Evolutionary conservation across 2,113 vertebrate genomes (phyloP).

Genomic region (Cyanistes caeruleus): DNA sequence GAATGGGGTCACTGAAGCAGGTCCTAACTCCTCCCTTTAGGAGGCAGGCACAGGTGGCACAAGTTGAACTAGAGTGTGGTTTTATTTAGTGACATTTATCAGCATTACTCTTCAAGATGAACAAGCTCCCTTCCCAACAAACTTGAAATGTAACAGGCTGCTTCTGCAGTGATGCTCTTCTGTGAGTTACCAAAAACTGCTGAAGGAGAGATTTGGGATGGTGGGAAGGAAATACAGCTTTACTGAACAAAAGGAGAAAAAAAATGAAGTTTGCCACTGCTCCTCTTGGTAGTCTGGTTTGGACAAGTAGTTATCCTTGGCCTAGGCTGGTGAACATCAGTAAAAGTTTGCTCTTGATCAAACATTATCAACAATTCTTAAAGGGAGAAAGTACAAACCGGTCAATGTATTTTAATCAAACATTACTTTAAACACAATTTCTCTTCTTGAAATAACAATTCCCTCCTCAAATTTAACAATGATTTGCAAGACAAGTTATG

Average conservation of each 20-base stretch:
- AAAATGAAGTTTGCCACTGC: not conserved
- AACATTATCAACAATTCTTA: not conserved
- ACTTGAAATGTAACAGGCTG: not conserved
- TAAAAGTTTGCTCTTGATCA: not conserved
- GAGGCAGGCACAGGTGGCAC: not conserved
- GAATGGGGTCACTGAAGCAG: not conserved
- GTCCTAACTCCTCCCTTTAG: not conserved
- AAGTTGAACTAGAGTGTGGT: rapidly evolving
- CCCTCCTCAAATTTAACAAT: not conserved
- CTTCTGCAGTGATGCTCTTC: not conserved
- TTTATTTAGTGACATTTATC: not conserved
- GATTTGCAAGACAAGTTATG: not conserved
- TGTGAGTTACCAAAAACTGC: not conserved
- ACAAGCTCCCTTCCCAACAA: not conserved
- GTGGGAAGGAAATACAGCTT: not conserved
- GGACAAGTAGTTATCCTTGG: not conserved
- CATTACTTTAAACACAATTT: not conserved
- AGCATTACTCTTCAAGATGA: not conserved
- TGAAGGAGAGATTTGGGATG: not conserved
- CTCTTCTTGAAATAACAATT: not conserved
- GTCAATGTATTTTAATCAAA: not conserved
- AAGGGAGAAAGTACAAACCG: not conserved
- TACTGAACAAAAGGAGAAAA: not conserved
- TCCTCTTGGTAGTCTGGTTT: not conserved
- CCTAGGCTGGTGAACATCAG: not conserved